Conservation (phyloP, 1,140 invertebrate genomes). For the Campodea augens region DNA sequence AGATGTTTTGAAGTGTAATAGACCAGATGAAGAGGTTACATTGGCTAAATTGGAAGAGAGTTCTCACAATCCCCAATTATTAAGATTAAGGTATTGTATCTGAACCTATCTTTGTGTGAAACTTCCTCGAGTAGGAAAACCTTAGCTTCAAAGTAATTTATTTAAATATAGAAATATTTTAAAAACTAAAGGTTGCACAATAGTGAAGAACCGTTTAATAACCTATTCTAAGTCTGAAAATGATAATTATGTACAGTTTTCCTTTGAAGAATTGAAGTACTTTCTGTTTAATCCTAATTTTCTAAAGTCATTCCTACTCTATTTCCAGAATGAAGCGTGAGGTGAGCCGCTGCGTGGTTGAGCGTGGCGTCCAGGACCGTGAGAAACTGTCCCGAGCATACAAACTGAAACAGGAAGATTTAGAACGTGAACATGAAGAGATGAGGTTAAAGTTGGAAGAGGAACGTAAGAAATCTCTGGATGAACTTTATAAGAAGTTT, state of each 20-base stretch:
- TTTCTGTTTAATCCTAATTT: not conserved
- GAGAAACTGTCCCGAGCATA: constrained; percentile 50
- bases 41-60: too few relatives aligned
- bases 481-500: not conserved
- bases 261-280: not conserved
- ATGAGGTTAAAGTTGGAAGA: constrained; percentile 44
- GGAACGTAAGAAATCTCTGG: constrained; percentile 28
- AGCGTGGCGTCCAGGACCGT: constrained; percentile 61
- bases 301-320: not conserved
- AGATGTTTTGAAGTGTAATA: too few relatives aligned
- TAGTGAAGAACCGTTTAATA: not conserved
- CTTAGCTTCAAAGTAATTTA: too few relatives aligned
- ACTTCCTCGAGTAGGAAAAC: too few relatives aligned
- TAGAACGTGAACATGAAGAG: constrained; percentile 55
- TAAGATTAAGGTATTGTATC: too few relatives aligned
- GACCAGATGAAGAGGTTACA: too few relatives aligned
- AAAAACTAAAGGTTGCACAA: not conserved
- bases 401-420: constrained; percentile 48
- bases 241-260: not conserved
- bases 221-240: not conserved
- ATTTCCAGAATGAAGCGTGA: constrained; percentile 43
- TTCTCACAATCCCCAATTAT: too few relatives aligned
- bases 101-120: too few relatives aligned
- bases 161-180: not conserved
- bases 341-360: constrained; percentile 50